Base-by-base conservation (phyloP, 2,888 invertebrate genomes). In the Sesamia inferens region DNA sequence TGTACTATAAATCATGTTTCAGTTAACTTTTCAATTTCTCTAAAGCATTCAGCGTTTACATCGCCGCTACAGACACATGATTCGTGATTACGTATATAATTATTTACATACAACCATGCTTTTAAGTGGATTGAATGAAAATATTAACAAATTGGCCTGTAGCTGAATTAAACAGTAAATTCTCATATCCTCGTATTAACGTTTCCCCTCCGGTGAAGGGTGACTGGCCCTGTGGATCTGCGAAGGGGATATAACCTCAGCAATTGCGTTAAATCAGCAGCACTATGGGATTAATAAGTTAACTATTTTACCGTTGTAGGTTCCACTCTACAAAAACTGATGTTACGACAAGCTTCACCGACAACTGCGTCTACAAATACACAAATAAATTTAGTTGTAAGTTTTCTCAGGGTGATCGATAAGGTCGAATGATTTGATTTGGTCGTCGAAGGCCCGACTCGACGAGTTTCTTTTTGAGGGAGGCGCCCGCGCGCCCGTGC, bases 91-190 rank as follows among this genome's bases (percentile, higher is more conserved):
- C 73, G 81, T 84, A 87, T 87, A 85, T 88, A 89, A 89, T 92
- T 90, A 89, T 92, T 90, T 89, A 89, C 89, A 89, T 90, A 90
- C 86, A 86, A 88, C 87, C 90, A 85, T 87, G 90, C 90, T 93
- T 95, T 96, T 94, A 95, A 95, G 93, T 94, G 95, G 94, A 96
- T 96, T 96, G 94, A 95, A 94, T 93, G 95, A 94, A 94, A 96
- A 95, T 96, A 95, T 95, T 95, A 95, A 95, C 95, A 95, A 95
- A 96, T 95, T 96, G 94, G 94, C 95, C 94, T 93, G 93, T 91
- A 94, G 94, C 93, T 91, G 94, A 93, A 96, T 96, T 96, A 94
- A 95, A 94, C 95, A 94, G 95, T 96, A 96, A 96, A 96, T 96
- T 96, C 95, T 96, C 96, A 96, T 96, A 96, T 95, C 93, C 95